phyloP scores from a whole-genome alignment of 2,797 vertebrate genomes.

The Zalophus californianus region DNA sequence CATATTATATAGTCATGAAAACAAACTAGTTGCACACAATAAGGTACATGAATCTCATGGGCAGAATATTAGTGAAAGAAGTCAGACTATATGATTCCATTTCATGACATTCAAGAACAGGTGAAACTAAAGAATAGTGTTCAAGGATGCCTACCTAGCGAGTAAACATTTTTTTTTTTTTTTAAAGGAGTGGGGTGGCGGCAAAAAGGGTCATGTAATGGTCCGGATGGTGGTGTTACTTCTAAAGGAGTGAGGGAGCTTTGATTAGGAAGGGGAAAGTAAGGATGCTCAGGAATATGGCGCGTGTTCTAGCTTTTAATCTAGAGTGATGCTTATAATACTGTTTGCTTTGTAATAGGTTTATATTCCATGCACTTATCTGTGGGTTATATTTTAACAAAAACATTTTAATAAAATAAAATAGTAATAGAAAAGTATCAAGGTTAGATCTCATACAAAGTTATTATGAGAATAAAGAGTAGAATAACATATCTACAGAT shows the following conservation, averaged over 20 bases:
- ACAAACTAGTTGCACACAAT: background rate
- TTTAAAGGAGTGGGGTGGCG: too few species aligned
- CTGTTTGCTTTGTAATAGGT: background rate
- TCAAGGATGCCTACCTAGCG: background rate
- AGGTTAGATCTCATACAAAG: background rate
- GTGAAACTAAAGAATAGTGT: background rate
- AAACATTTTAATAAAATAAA: background rate
- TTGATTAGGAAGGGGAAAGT: background rate
- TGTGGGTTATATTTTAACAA: background rate
- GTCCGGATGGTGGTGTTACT: background rate
- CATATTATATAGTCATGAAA: background rate
- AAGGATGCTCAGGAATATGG: background rate
- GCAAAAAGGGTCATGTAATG: background rate
- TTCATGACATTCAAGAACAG: background rate
- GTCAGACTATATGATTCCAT: background rate
- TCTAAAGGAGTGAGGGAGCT: background rate
- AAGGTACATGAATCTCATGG: background rate
- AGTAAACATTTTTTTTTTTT: too few species aligned
- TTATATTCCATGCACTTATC: background rate
- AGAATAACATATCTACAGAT: background rate
- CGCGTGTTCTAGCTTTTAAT: background rate
- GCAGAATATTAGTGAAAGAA: background rate
- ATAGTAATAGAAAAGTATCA: background rate
- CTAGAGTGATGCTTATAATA: background rate
- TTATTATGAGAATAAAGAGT: background rate